Base-by-base conservation (phyloP, 2,888 invertebrate species). In the Silvanus unidentatus region DNA sequence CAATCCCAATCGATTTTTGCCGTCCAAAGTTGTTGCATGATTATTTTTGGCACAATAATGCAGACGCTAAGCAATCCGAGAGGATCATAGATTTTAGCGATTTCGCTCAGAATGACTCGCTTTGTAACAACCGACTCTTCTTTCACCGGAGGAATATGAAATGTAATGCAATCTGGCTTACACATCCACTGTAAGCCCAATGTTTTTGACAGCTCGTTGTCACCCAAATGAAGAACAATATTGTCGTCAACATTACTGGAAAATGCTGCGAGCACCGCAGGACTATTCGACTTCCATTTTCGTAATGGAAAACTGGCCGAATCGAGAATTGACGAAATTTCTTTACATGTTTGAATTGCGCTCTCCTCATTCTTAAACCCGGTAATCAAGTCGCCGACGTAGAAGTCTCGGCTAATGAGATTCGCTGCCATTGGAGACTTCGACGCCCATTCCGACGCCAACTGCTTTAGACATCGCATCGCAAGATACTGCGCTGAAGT, bases 401-500 rank as follows among this genome's bases (percentile, higher is more conserved):
- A 32, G 10, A 32, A 32, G 10, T 13, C 13, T 32, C 10, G 11
- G 10, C 10, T 9, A 12, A n/a, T 32, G 3, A 32, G 3, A 5
- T 9, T 32, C 10, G 11, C 4, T n/a, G 34, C 4, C 3, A n/a
- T 32, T 6, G 13, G 34, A n/a, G 4, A 12, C 10, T 13, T 32
- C n/a, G n/a, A n/a, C n/a, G n/a, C n/a, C n/a, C 13, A 13, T 32
- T 32, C 34, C 3, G 10, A 6, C 5, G 11, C 3, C 13, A 37
- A 37, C 10, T 15, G 15, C 13, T 15, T 14, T n/a, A 37, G 14
- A 37, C 15, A 15, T 4, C 16, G 14, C 13, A 13, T 37, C 13
- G 38, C 38, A 13, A 16, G 6, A 37, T 6, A 37, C 10, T 4
- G 48, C 27, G 40, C 51, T 57, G 27, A 11, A 8, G 40, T 13